Evolutionary conservation across 2,797 vertebrate genomes (phyloP), one percentile per base, ranked within the genome.

Genomic region (Acipenser ruthenus): DNA sequence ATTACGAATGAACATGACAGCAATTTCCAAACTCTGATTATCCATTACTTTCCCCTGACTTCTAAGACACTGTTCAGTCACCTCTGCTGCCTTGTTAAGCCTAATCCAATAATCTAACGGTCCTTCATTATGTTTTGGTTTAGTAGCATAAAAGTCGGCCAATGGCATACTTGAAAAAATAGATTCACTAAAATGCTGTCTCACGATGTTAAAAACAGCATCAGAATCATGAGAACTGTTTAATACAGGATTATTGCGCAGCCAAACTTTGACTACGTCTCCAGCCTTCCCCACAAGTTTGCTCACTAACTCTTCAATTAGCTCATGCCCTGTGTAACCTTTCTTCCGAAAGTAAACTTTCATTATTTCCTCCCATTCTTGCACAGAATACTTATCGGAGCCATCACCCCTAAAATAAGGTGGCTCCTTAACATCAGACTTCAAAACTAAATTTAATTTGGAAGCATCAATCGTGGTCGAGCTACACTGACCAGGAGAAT

Each of bases 121-220:
- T 7, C 60, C 48, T 58, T 73, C 72, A 12, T 60, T 62, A 50
- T 62, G 10, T 4, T 6, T 8, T 0, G 68, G 64, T 6, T 67
- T 58, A 51, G 68, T 74, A 49, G 66, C 67, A 70, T 71, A 75
- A 69, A 73, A 75, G 65, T 71, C 64, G 5, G 70, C 67, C 18
- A 75, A 50, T 7, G 69, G 74, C 53, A 73, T 68, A 6, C 13
- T 10, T 15, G 61, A 62, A 15, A 9, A 62, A 62, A 62, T 62
- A 15, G 3, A 9, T 9, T 11, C 10, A 3, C 61, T 62, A 11
- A 11, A 11, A 62, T 11, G 61, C 15, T 62, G 10, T 23, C 15
- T 62, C 10, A 11, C 11, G 2, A 62, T 62, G 61, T 62, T 15
- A 62, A 62, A 23, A 11, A 11, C 37, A 6, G 61, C 9, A 48